These are phyloP conservation scores for Lithobates pipiens DNA, from an alignment of 2,797 vertebrate genomes.

Conservation along the genomic window DNA sequence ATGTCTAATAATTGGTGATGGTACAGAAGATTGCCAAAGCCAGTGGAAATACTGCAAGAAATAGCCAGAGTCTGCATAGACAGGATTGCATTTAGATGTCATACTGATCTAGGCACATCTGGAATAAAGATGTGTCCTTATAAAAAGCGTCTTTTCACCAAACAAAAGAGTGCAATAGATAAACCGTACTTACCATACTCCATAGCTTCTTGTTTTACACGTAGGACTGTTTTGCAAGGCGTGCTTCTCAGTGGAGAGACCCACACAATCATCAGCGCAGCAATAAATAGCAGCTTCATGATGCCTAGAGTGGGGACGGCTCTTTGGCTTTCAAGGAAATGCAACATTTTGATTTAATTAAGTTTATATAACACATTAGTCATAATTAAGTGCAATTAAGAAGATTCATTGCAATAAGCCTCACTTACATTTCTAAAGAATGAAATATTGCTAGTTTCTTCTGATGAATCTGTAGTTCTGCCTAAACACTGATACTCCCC, in stretches of 20 bases:
- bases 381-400: neutral
- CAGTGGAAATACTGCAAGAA: neutral
- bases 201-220: constrained; percentile 43
- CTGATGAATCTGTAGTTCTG: neutral
- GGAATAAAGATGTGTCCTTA: too few species aligned
- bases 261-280: constrained; percentile 19
- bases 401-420: neutral
- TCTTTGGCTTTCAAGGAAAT: neutral
- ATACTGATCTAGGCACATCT: too few species aligned
- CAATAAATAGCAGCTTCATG: constrained; percentile 37
- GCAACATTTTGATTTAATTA: neutral
- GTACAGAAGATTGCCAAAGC: neutral
- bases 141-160: too few species aligned
- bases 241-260: constrained; percentile 22
- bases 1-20: too few species aligned
- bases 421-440: neutral
- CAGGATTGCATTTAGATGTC: too few species aligned
- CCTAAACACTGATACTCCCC: neutral
- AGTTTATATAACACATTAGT: too few species aligned
- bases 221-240: constrained; percentile 27
- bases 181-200: constrained; percentile 33
- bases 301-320: neutral
- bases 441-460: neutral
- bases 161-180: neutral
- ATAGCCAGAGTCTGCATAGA: neutral